phyloP scores from a whole-genome alignment of 2,888 invertebrate genomes.

The Cantharis rufa region DNA sequence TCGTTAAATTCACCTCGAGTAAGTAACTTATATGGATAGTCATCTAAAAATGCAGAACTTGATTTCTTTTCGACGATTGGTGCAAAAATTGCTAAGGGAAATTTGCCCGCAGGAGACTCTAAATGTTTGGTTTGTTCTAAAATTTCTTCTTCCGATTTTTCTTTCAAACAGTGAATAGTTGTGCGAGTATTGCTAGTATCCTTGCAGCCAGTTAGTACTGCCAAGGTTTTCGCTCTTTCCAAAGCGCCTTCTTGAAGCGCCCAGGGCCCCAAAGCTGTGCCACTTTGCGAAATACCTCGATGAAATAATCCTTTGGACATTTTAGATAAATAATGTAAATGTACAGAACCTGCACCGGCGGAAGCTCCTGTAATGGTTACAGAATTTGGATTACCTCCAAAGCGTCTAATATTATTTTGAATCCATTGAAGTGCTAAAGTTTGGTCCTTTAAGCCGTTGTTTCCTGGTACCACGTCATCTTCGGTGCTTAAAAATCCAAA shows the following conservation, averaged over 20 bases:
- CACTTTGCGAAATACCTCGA: conserved; percentile 69
- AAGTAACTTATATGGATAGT: conserved; percentile 66
- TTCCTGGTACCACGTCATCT: conserved; percentile 48
- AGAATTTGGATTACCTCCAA: conserved; percentile 69
- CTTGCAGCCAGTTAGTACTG: conserved; percentile 63
- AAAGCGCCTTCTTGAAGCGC: conserved; percentile 59
- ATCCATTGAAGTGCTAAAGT: conserved; percentile 68
- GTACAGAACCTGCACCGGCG: conserved; percentile 72
- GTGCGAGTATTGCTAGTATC: conserved; percentile 57
- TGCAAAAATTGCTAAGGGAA: conserved; percentile 44
- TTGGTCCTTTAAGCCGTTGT: conserved; percentile 61
- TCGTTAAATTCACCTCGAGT: conserved; percentile 64
- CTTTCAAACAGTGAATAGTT: conserved; percentile 69
- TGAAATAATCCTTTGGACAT: conserved; percentile 59
- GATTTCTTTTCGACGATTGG: conserved; percentile 47
- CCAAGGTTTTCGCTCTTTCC: conserved; percentile 65
- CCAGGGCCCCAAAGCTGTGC: conserved; percentile 63
- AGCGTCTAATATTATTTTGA: conserved; percentile 49
- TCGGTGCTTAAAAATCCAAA: not conserved
- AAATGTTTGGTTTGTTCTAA: conserved; percentile 61
- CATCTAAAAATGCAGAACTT: conserved; percentile 65
- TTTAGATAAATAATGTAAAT: conserved; percentile 69
- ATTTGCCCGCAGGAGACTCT: conserved; percentile 60
- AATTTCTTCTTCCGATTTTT: conserved; percentile 62
- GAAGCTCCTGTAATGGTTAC: conserved; percentile 69